Conservation (phyloP, 2,888 invertebrate species). For the Agonopterix alstromeriana region DNA sequence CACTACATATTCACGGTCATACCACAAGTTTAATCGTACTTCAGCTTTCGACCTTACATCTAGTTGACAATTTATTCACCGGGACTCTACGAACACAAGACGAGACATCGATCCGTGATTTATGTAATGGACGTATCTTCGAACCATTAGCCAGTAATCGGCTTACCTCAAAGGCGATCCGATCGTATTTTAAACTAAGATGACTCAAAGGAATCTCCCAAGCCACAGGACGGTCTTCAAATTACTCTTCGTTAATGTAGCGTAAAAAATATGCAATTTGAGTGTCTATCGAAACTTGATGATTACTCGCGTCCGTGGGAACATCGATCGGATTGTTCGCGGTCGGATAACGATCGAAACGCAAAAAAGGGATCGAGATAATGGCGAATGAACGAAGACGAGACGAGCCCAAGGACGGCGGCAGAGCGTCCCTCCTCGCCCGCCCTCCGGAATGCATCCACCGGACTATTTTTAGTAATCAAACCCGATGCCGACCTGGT, state of each 20-base stretch:
- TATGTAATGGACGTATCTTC: slow-evolving; percentile 16
- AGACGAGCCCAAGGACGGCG: slow-evolving; percentile 56
- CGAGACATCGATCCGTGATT: slow-evolving; percentile 10
- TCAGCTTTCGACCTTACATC: slow-evolving; percentile 4
- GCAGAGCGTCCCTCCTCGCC: slow-evolving; percentile 31
- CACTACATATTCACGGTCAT: slow-evolving; percentile 32
- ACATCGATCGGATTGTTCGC: slow-evolving; percentile 60
- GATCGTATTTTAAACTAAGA: slow-evolving; percentile 16
- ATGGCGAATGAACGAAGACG: slow-evolving; percentile 45
- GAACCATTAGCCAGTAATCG: slow-evolving; percentile 21
- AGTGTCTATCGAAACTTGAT: slow-evolving; percentile 48
- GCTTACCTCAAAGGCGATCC: slow-evolving; percentile 23
- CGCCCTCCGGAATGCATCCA: slow-evolving; percentile 48
- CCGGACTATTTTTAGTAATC: slow-evolving; percentile 69
- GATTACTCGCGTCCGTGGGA: slow-evolving; percentile 62
- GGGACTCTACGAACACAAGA: not conserved
- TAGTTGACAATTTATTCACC: not conserved
- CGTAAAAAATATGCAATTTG: slow-evolving; percentile 59
- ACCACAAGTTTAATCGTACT: slow-evolving; percentile 30
- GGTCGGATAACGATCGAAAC: slow-evolving; percentile 67
- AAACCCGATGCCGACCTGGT: slow-evolving; percentile 50
- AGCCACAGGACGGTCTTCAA: slow-evolving; percentile 30
- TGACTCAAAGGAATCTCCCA: slow-evolving; percentile 30
- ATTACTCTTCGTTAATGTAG: slow-evolving; percentile 42
- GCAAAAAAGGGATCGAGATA: slow-evolving; percentile 70